Conservation (phyloP, 1,140 invertebrate species). For the Drosophila parvula region DNA sequence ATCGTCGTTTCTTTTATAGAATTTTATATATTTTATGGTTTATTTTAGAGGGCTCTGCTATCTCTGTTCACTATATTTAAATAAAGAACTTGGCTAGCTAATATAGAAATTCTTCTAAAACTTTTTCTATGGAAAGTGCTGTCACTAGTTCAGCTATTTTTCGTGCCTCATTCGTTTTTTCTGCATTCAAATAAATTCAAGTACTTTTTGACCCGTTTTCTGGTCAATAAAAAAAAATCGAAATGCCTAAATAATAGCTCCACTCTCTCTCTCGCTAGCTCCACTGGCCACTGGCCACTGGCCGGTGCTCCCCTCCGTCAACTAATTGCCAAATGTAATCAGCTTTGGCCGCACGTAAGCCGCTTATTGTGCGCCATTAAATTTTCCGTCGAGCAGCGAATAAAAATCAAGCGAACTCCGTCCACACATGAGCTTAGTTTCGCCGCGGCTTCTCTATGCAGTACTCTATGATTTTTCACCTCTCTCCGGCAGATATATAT, state of each 20-base stretch:
- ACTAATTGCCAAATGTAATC: slow-evolving; percentile 81
- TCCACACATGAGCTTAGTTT: slow-evolving; percentile 36
- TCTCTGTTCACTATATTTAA: not conserved
- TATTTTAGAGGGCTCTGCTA: not conserved
- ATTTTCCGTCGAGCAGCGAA: slow-evolving; percentile 55
- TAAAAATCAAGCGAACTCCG: slow-evolving; percentile 53
- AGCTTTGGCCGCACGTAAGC: slow-evolving; percentile 72
- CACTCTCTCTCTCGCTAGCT: slow-evolving; percentile 5
- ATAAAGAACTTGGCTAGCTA: not conserved
- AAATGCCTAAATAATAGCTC: slow-evolving; percentile 26
- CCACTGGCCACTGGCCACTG: slow-evolving; percentile 10
- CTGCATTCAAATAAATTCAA: slow-evolving; percentile 10
- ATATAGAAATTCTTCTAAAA: not conserved
- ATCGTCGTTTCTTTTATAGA: not conserved
- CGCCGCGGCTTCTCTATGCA: too few relatives aligned
- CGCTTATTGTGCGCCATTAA: slow-evolving; percentile 76
- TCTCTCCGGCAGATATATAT: slow-evolving; percentile 22
- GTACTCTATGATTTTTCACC: not conserved
- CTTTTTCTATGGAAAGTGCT: not conserved
- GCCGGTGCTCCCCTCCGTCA: slow-evolving; percentile 45
- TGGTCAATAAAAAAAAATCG: not conserved
- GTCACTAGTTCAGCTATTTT: not conserved
- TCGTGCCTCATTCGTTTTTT: not conserved
- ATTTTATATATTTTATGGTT: slow-evolving; percentile 5
- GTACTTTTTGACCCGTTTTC: slow-evolving; percentile 10